Evolutionary conservation across 2,113 vertebrate species (phyloP), one percentile per base, ranked within the genome.

Genomic region (Hoplias malabaricus): DNA sequence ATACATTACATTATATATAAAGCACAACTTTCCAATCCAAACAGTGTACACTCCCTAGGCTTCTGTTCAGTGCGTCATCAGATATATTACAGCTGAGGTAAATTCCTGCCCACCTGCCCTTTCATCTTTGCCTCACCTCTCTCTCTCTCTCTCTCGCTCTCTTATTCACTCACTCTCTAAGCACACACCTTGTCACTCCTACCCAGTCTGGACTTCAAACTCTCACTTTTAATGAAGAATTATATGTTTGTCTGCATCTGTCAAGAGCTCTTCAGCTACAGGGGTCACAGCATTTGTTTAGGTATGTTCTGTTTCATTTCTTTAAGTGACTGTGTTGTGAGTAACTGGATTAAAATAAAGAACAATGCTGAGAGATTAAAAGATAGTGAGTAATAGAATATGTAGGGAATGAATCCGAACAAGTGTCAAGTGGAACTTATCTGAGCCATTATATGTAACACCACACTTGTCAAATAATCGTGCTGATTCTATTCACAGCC

Each of bases 151-250:
- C 54, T 73, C 59, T 69, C 56, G 67, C 34, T 69, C 56, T 57
- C 53, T 56, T 40, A 74, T 74, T 46, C 38, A 29, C 46, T 3
- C 62, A 48, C 43, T 13, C 31, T 19, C 61, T 29, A 38, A 57
- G 59, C 70, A 75, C 72, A 82, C 75, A 65, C 80, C 14, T 65
- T 67, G 36, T 34, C 68, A 66, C 65, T 56, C 50, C 80, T 68
- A 67, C 80, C 23, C 13, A n/a, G 56, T 82, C 85, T 86, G 91
- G 91, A 93, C 91, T 92, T 91, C 85, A 90, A 79, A 85, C 89
- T 53, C 63, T 84, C 29, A 73, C 1, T 36, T 82, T 90, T 85
- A 82, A 86, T 88, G 79, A 90, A 38, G 72, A 36, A 57, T 54
- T 72, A 19, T 21, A 14, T 38, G 14, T 75, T 50, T 77, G 4